Conservation (phyloP, 1,140 invertebrate genomes). For the Stegodyphus mimosarum region DNA sequence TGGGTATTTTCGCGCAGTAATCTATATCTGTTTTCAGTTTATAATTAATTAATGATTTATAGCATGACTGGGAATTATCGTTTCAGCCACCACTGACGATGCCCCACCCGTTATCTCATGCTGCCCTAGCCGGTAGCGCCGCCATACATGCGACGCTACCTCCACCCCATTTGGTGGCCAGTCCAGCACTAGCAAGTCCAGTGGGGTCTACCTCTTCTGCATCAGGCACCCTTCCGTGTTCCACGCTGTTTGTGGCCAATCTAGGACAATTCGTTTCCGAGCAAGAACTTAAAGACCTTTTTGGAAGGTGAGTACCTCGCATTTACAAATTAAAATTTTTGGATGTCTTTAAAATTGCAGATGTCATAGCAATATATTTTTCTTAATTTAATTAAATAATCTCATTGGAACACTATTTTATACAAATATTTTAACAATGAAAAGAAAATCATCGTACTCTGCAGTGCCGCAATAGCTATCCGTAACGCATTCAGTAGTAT, state of each 20-base stretch:
- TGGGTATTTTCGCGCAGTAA: not conserved
- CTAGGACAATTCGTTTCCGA: slow-evolving; percentile 63
- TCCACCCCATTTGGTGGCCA: slow-evolving; percentile 64
- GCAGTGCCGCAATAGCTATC: too few species aligned
- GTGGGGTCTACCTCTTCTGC: slow-evolving; percentile 81
- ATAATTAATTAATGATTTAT: too few species aligned
- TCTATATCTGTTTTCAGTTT: too few species aligned
- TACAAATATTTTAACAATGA: too few species aligned
- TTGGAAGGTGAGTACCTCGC: slow-evolving; percentile 83
- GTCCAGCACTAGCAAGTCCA: slow-evolving; percentile 79
- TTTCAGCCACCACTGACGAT: slow-evolving; percentile 74
- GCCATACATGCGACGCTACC: slow-evolving; percentile 68
- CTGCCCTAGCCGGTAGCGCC: slow-evolving; percentile 74
- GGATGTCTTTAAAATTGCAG: too few species aligned
- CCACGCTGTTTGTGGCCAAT: slow-evolving; percentile 75
- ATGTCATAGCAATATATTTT: too few species aligned
- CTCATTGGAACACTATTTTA: too few species aligned
- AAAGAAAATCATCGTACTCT: too few species aligned
- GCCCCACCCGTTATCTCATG: slow-evolving; percentile 62
- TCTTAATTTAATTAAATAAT: too few species aligned
- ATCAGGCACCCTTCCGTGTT: slow-evolving; percentile 81
- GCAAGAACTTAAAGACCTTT: slow-evolving; percentile 83
- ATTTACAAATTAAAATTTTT: too few species aligned
- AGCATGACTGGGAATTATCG: not conserved
- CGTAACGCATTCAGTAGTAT: too few species aligned